Conservation (phyloP, 2,888 invertebrate genomes). For the Zygaena filipendulae region DNA sequence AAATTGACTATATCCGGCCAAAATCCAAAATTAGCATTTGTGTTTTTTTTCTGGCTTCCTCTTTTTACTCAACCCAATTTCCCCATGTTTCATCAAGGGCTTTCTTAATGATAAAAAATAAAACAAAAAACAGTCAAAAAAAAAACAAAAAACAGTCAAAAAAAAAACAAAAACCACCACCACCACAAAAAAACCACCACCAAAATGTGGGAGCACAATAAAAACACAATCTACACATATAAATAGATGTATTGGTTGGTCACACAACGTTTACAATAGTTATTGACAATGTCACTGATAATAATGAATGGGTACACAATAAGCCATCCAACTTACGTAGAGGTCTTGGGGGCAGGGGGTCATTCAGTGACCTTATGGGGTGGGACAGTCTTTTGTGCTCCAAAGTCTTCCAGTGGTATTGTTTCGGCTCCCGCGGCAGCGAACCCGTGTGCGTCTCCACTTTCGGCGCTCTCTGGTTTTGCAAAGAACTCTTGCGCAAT, state of each 20-base stretch:
- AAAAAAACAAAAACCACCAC: too few relatives aligned
- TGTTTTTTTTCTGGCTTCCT: too few relatives aligned
- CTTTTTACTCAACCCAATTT: too few relatives aligned
- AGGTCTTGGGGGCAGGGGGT: conserved; percentile 35
- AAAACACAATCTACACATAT: not conserved
- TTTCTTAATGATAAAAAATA: too few relatives aligned
- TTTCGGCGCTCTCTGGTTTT: conserved; percentile 27
- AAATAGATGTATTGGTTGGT: not conserved
- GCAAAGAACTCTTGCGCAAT: conserved; percentile 41
- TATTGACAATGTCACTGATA: conserved; percentile 41
- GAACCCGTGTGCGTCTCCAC: conserved; percentile 37
- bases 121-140: too few relatives aligned
- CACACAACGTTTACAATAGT: conserved; percentile 29
- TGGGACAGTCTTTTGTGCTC: conserved; percentile 58
- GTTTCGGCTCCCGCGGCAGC: conserved; percentile 37
- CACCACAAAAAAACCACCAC: conserved; percentile 18
- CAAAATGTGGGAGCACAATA: conserved; percentile 10
- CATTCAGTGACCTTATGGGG: conserved; percentile 51
- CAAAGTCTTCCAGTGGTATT: conserved; percentile 53
- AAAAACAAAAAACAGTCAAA: too few relatives aligned
- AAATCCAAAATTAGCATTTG: too few relatives aligned
- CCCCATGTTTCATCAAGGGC: too few relatives aligned
- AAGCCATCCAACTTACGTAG: conserved; percentile 55
- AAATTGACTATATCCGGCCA: too few relatives aligned
- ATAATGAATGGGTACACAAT: conserved; percentile 30